phyloP scores from a whole-genome alignment of 2,797 vertebrate genomes.

The Myripristis jacobus region DNA sequence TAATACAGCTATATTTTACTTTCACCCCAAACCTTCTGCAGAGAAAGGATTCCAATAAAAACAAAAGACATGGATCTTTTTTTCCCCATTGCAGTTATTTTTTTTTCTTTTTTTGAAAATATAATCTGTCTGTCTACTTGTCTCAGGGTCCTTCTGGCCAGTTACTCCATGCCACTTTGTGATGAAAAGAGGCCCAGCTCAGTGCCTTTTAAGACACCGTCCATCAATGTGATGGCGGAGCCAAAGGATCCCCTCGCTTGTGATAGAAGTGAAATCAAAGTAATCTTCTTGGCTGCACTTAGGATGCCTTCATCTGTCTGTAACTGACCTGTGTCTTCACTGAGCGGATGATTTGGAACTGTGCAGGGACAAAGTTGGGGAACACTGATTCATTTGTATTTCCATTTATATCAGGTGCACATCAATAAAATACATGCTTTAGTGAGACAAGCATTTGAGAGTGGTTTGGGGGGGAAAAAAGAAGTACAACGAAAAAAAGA shows the following conservation, averaged over 20 bases:
- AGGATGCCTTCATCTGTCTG: constrained; percentile 45
- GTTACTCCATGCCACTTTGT: constrained; percentile 31
- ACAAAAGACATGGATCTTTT: not conserved
- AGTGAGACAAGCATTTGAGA: constrained; percentile 16
- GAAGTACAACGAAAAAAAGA: not conserved
- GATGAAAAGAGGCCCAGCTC: constrained; percentile 30
- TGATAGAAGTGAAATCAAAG: constrained; percentile 67
- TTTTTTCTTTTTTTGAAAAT: not conserved
- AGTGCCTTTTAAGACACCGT: constrained; percentile 35
- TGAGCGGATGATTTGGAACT: constrained; percentile 30
- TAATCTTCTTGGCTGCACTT: constrained; percentile 53
- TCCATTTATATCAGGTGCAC: constrained; percentile 24
- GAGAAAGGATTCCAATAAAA: constrained; percentile 18
- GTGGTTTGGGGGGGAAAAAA: not conserved
- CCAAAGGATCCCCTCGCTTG: constrained; percentile 34
- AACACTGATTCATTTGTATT: constrained; percentile 7
- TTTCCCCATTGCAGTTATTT: not conserved
- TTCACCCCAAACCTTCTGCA: not conserved
- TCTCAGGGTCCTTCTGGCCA: not conserved
- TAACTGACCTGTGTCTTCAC: constrained; percentile 51
- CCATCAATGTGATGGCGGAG: constrained; percentile 37
- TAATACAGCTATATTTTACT: not conserved
- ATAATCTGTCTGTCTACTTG: not conserved
- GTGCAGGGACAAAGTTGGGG: constrained; percentile 26
- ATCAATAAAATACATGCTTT: constrained; percentile 16